Conservation (phyloP, 2,888 invertebrate species). For the Pogonocherus hispidulus region DNA sequence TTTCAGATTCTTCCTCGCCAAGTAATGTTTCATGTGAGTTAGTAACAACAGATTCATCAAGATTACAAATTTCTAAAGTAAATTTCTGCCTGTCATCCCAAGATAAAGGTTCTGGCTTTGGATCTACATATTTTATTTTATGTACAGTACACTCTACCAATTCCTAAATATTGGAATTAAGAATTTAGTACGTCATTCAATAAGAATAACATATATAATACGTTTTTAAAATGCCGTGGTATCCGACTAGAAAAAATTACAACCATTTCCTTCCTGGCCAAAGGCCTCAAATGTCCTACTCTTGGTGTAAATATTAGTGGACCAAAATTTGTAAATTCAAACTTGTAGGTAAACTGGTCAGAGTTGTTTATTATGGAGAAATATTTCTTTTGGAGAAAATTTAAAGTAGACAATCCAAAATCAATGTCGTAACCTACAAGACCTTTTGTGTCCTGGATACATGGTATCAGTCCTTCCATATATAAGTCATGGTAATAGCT, state of each 20-base stretch:
- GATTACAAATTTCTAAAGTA: slow-evolving; percentile 56
- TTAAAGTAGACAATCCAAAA: slow-evolving; percentile 65
- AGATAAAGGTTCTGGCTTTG: slow-evolving; percentile 51
- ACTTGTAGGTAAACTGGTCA: slow-evolving; percentile 61
- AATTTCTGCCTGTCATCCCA: slow-evolving; percentile 69
- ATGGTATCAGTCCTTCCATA: slow-evolving; percentile 32
- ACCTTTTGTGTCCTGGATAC: neutral
- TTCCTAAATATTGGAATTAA: slow-evolving; percentile 51
- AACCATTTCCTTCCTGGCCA: slow-evolving; percentile 69
- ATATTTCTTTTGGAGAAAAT: slow-evolving; percentile 62
- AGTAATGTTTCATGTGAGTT: too few species aligned
- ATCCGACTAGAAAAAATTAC: slow-evolving; percentile 70
- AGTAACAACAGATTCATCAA: too few species aligned
- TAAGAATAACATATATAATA: slow-evolving; percentile 40
- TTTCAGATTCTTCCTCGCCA: too few species aligned
- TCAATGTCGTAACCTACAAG: slow-evolving; percentile 61
- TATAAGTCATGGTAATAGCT: slow-evolving; percentile 47
- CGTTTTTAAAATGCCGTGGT: slow-evolving; percentile 62
- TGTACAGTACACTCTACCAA: slow-evolving; percentile 48
- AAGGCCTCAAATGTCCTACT: slow-evolving; percentile 68
- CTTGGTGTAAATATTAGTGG: slow-evolving; percentile 69
- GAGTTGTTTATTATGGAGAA: slow-evolving; percentile 69
- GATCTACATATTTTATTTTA: slow-evolving; percentile 58
- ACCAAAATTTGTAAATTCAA: slow-evolving; percentile 63
- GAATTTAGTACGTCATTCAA: too few species aligned